Conservation (phyloP, 2,888 invertebrate genomes). For the Steinernema carpocapsae region DNA sequence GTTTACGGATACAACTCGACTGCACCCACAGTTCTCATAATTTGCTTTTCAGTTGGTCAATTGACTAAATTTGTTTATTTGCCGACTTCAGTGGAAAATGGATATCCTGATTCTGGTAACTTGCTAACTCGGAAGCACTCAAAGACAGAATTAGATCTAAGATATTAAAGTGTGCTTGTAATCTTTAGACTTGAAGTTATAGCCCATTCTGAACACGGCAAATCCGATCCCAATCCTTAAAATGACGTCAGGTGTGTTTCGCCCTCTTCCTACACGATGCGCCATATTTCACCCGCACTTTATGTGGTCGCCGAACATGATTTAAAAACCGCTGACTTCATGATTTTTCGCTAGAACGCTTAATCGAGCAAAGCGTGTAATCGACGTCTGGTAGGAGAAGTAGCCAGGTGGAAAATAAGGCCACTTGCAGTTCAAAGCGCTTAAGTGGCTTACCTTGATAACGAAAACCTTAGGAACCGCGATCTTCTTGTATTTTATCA, state of each 20-base stretch:
- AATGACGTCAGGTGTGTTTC: background rate
- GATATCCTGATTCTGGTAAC: no score
- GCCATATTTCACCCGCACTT: background rate
- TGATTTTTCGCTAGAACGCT: no score
- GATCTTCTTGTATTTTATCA: constrained; percentile 56
- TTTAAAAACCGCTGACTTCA: no score
- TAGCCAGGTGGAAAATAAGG: background rate
- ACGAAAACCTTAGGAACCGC: constrained; percentile 58
- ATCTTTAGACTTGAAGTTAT: background rate
- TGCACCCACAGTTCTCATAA: no score
- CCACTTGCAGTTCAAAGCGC: background rate
- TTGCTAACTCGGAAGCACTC: no score
- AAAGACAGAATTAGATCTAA: no score
- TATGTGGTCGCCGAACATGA: background rate
- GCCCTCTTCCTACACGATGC: no score
- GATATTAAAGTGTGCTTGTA: no score
- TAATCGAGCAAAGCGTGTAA: background rate
- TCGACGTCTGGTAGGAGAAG: background rate
- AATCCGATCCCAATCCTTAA: background rate
- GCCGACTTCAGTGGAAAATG: no score
- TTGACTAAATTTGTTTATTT: no score
- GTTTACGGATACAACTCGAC: no score
- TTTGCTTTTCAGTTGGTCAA: no score
- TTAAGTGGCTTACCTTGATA: constrained; percentile 50
- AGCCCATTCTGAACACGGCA: background rate